Evolutionary conservation across 1,140 invertebrate genomes (phyloP), one percentile per base, ranked within the genome.

Genomic region (Sweltsa coloradensis): DNA sequence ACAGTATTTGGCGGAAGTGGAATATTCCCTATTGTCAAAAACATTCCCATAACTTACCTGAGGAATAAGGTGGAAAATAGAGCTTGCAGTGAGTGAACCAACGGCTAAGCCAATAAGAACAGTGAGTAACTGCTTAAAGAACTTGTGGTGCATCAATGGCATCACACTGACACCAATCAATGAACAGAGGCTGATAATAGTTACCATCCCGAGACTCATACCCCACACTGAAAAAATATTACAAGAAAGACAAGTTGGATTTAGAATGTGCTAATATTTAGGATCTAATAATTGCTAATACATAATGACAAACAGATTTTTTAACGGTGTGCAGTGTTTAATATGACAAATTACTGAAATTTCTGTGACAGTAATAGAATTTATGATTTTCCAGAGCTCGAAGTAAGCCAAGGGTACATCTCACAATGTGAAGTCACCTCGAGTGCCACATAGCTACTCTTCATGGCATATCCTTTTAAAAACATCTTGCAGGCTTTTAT

Each of bases 91-190:
- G n/a, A 82, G 61, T 34, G 72, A 77, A 3, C 78, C 78, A 16
- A 81, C 77, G 21, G 79, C 79, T 16, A 81, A 58, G 5, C 76
- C 76, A 45, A 81, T 68, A 54, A 81, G 66, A 37, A 71, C 65
- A 18, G 73, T 76, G 19, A 82, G 60, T n/a, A 80, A 55, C 47
- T 67, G 57, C 44, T 74, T 69, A 60, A 78, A 81, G 34, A 69
- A 64, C n/a, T 58, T 55, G 50, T 74, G 73, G n/a, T 67, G 72
- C 60, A 80, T 70, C 29, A 78, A 65, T 5, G 78, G 75, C 55
- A 81, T 59, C 3, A 83, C 64, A 41, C 69, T 62, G 36, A 78
- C 73, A 18, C 79, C 79, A 24, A 72, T 61, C 39, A 81, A 53
- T 0, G 78, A 76, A 53, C 72, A 77, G 13, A 75, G 56, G 51